Evolutionary conservation across 2,797 vertebrate genomes (phyloP).

Genomic region (Chelon auratus): DNA sequence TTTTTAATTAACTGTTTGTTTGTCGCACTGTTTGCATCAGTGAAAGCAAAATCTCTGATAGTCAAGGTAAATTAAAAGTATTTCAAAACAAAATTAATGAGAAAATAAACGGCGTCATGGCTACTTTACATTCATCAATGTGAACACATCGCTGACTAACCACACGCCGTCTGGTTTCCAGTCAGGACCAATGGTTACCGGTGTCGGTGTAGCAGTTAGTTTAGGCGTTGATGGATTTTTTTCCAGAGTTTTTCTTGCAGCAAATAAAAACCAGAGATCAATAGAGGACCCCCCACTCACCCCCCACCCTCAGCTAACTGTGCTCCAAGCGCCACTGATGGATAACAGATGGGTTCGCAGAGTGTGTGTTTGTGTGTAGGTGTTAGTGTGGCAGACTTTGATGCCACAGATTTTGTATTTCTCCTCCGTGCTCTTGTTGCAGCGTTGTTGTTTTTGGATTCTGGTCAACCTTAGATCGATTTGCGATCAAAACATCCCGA

Average conservation of each 20-base stretch:
- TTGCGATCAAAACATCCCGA: constrained; percentile 15
- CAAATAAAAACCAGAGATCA: constrained; percentile 71
- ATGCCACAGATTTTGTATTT: constrained; percentile 6
- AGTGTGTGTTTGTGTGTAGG: constrained; percentile 30
- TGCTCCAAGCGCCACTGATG: constrained; percentile 68
- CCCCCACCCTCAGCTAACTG: constrained; percentile 51
- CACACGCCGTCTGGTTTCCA: neutral
- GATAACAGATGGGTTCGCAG: constrained; percentile 74
- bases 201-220: constrained; percentile 50
- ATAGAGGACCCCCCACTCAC: constrained; percentile 50
- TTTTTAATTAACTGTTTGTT: no score
- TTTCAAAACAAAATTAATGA: no score
- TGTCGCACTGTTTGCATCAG: no score
- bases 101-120: no score
- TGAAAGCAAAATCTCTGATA: no score
- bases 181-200: constrained; percentile 48
- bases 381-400: constrained; percentile 28
- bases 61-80: no score
- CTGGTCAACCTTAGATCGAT: constrained; percentile 40
- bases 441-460: constrained; percentile 28
- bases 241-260: constrained; percentile 50
- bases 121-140: no score
- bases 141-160: no score
- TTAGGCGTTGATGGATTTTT: constrained; percentile 41
- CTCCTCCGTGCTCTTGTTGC: constrained; percentile 14